phyloP scores from a whole-genome alignment of 2,113 vertebrate species.

The Heterochromis multidens region DNA sequence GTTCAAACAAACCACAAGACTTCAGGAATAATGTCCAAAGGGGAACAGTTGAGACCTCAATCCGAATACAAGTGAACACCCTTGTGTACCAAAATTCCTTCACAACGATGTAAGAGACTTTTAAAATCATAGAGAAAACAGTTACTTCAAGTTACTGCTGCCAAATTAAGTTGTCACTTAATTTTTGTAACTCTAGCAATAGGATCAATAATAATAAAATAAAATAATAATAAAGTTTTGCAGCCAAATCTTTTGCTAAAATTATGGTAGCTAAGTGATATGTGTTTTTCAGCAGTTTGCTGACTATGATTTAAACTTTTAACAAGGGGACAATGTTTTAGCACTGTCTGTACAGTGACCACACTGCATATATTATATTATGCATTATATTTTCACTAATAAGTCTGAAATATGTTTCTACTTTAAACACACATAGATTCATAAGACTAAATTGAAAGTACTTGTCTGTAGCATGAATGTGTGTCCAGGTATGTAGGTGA shows the following conservation, averaged over 20 bases:
- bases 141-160: background rate
- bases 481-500: slow-evolving; percentile 31
- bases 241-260: background rate
- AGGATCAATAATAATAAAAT: background rate
- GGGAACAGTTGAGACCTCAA: too few species aligned
- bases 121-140: background rate
- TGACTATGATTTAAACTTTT: background rate
- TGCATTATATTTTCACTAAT: too few species aligned
- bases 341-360: background rate
- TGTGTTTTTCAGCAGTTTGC: background rate
- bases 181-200: background rate
- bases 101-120: background rate
- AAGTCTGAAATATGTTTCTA: background rate
- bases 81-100: background rate
- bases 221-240: too few species aligned
- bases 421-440: background rate
- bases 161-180: background rate
- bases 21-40: too few species aligned
- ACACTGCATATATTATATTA: background rate
- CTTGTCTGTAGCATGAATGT: slow-evolving; percentile 2
- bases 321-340: background rate
- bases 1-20: too few species aligned
- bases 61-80: background rate
- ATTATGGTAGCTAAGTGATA: background rate
- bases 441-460: background rate